These are phyloP conservation scores for Caenorhabditis tropicalis DNA, from an alignment of 1,140 invertebrate genomes.

Conservation along the genomic window DNA sequence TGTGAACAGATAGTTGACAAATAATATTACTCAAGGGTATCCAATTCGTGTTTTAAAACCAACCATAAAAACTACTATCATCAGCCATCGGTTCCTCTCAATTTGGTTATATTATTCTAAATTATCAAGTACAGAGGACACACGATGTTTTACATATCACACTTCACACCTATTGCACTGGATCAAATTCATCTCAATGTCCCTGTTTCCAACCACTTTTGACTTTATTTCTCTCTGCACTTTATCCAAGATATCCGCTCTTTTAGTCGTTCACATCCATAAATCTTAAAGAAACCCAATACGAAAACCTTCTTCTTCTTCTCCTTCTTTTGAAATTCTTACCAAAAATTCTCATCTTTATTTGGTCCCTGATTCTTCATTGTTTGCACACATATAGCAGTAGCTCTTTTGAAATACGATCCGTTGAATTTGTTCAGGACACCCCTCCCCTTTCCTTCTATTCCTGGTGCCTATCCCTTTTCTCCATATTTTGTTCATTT, in stretches of 20 bases:
- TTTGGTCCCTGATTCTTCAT: constrained; percentile 10
- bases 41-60: no score
- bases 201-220: no score
- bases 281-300: constrained; percentile 18
- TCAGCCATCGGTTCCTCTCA: no score
- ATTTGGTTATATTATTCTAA: no score
- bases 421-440: constrained; percentile 29
- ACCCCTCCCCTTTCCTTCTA: background rate
- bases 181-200: no score
- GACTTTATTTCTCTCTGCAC: no score
- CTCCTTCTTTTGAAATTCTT: background rate
- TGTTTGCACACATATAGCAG: constrained; percentile 37
- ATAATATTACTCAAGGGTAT: no score
- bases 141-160: no score
- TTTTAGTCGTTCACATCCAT: constrained; percentile 10
- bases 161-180: no score
- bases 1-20: no score
- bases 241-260: background rate
- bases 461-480: background rate
- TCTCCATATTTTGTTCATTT: background rate
- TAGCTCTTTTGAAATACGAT: constrained; percentile 44
- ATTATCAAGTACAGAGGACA: no score
- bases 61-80: no score
- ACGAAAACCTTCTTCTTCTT: background rate
- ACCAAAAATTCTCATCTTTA: background rate